Conservation (phyloP, 2,113 vertebrate genomes). For the Thalassoma bifasciatum region DNA sequence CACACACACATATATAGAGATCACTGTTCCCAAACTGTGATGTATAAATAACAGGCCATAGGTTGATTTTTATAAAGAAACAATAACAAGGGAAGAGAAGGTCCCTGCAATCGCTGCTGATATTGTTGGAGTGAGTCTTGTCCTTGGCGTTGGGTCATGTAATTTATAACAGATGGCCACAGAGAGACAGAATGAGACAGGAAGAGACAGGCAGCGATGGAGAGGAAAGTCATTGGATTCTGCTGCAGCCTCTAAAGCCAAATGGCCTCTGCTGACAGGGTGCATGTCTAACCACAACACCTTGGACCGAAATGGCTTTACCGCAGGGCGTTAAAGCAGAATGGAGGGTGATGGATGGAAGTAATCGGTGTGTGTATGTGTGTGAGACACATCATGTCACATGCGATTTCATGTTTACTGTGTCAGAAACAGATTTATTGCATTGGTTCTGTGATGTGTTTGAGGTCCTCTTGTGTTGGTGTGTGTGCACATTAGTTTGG, state of each 20-base stretch:
- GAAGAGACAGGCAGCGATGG: slow-evolving; percentile 35
- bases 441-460: background rate
- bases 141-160: slow-evolving; percentile 63
- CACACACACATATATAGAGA: slow-evolving; percentile 4
- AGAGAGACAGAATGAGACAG: slow-evolving; percentile 47
- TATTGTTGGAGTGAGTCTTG: slow-evolving; percentile 43
- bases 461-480: background rate
- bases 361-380: background rate
- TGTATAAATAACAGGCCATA: slow-evolving; percentile 18
- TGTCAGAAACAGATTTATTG: background rate
- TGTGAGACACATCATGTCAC: background rate
- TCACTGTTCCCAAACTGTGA: slow-evolving; percentile 12
- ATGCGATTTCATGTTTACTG: background rate
- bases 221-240: slow-evolving; percentile 36
- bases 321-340: slow-evolving; percentile 18
- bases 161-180: slow-evolving; percentile 62
- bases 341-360: slow-evolving; percentile 1
- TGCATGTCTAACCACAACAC: slow-evolving; percentile 33
- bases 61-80: background rate
- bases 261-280: background rate
- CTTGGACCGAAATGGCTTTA: slow-evolving; percentile 45
- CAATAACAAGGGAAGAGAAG: background rate
- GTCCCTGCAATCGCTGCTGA: slow-evolving; percentile 30
- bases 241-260: slow-evolving; percentile 2
- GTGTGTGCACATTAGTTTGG: slow-evolving; percentile 32